A percentile compares a stretch with the other conserved stretches of the same genome.
Conservation (phyloP, 1,140 invertebrate genomes). For the Nixonia krombeini region DNA sequence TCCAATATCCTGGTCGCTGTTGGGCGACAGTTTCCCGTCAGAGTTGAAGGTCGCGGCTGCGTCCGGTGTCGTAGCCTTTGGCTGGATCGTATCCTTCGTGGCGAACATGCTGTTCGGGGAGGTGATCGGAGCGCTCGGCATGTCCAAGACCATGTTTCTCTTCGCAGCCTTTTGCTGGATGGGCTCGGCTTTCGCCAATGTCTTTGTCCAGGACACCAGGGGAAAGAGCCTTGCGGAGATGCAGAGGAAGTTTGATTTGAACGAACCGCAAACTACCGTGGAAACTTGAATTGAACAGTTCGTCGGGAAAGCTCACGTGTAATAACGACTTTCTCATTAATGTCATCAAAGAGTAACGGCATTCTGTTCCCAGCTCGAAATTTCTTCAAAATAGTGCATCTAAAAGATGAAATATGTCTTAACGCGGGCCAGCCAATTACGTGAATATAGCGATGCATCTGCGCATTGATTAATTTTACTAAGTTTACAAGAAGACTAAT, state of each 20-base stretch:
- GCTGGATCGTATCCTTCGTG: constrained; percentile 73
- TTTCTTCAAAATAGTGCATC: no score
- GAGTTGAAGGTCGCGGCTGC: constrained; percentile 70
- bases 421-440: no score
- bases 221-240: constrained; percentile 73
- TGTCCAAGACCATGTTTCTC: constrained; percentile 81
- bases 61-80: constrained; percentile 71
- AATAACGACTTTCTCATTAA: no score
- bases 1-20: constrained; percentile 75
- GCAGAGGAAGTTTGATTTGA: constrained; percentile 45
- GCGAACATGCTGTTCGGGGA: constrained; percentile 72
- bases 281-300: neutral
- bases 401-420: no score
- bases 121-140: constrained; percentile 69
- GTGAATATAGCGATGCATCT: no score
- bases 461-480: no score
- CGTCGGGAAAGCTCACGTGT: no score
- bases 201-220: constrained; percentile 80
- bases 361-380: no score
- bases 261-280: neutral
- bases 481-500: neutral
- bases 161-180: constrained; percentile 81
- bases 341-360: no score
- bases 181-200: constrained; percentile 75
- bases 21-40: constrained; percentile 74